Percentiles rank a stretch among this genome's conserved stretches.
These are phyloP conservation scores for Dendrolimus pini DNA, from an alignment of 2,888 invertebrate species.

Conservation along the genomic window DNA sequence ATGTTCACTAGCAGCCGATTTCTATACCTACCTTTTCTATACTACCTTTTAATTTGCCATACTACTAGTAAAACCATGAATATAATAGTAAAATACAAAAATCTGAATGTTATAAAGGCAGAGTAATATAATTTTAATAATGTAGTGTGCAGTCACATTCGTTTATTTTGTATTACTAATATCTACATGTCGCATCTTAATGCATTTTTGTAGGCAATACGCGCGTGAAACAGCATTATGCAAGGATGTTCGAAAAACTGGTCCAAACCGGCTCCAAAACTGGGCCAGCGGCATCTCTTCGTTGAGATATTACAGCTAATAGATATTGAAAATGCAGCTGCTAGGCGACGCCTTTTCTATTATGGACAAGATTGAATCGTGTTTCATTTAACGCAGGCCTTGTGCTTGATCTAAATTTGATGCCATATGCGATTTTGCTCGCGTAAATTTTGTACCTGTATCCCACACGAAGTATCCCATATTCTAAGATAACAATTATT, in stretches of 20 bases:
- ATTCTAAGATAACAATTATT: too few relatives aligned
- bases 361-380: background rate
- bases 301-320: conserved; percentile 67
- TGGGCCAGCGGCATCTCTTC: conserved; percentile 71
- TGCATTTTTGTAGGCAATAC: conserved; percentile 65
- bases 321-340: conserved; percentile 56
- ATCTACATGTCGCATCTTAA: conserved; percentile 20
- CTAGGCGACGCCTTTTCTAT: conserved; percentile 22
- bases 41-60: too few relatives aligned
- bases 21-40: too few relatives aligned
- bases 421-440: background rate
- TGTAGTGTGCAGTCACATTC: too few relatives aligned
- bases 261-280: conserved; percentile 64
- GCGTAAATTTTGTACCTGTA: too few relatives aligned
- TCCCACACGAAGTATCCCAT: too few relatives aligned
- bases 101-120: too few relatives aligned
- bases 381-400: background rate
- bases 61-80: too few relatives aligned
- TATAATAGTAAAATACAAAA: too few relatives aligned
- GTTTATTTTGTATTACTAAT: too few relatives aligned
- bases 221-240: conserved; percentile 49
- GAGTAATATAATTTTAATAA: too few relatives aligned
- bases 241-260: conserved; percentile 66
- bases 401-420: background rate
- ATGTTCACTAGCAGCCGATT: too few relatives aligned